Percentiles rank a stretch among this genome's conserved stretches.
Evolutionary conservation across 2,113 vertebrate species (phyloP).

Genomic region (Coptodon rendalli): DNA sequence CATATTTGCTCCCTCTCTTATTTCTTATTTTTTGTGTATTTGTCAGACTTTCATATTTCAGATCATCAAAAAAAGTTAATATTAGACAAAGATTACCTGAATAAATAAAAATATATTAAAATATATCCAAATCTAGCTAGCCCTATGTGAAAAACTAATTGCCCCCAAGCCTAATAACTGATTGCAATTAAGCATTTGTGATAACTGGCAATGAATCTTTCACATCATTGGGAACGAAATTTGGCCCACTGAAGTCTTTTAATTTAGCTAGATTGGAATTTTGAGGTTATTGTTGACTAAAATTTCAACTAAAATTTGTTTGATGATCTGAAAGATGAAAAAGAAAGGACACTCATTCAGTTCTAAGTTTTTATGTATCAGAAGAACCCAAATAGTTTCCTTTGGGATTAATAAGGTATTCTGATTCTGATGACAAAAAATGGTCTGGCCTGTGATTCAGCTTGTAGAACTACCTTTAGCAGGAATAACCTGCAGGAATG

Average conservation of each 20-base stretch:
- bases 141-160: background rate
- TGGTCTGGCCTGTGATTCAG: background rate
- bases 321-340: background rate
- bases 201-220: background rate
- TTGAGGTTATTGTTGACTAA: background rate
- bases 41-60: background rate
- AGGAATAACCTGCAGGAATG: background rate
- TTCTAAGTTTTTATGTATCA: background rate
- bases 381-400: background rate
- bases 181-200: background rate
- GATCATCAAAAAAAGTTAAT: rapidly evolving
- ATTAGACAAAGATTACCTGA: background rate
- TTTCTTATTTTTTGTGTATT: background rate
- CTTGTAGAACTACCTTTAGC: background rate
- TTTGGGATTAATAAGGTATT: background rate
- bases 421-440: background rate
- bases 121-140: background rate
- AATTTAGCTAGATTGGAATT: background rate
- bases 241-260: background rate
- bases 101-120: background rate
- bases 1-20: background rate
- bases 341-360: background rate
- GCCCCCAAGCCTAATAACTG: background rate
- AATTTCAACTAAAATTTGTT: background rate
- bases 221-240: background rate